Evolutionary conservation across 2,113 vertebrate genomes (phyloP), one percentile per base, ranked within the genome.

Genomic region (Athene cunicularia): DNA sequence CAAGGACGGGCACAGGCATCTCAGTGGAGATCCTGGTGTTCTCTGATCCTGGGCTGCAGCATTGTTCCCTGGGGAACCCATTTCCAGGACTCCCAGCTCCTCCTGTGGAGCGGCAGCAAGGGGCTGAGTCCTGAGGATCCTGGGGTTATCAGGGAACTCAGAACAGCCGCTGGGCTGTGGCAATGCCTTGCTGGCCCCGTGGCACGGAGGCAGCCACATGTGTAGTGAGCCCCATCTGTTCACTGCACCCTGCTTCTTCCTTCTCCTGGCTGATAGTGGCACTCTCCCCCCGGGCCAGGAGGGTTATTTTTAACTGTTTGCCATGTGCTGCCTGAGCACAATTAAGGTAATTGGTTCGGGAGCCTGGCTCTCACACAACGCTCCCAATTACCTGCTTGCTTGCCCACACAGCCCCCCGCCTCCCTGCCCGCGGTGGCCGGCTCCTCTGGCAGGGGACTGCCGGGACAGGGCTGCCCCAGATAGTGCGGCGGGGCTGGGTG

Each of bases 311-410:
- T 98, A 98, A 97, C 93, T 81, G 66, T 94, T 96, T 86, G 95
- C 96, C 96, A 88, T 97, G 96, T 97, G 97, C 95, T 91, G 86
- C 82, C 91, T 92, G 95, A 97, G 96, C 95, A 94, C 96, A 97
- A 97, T 98, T 97, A 97, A 96, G 94, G 93, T 97, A 97, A 98
- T 98, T 98, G 97, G 97, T 98, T 97, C 96, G 97, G 96, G 96
- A 97, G 91, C 96, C 96, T 94, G 87, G 94, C 94, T 97, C 84
- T 97, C 95, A 91, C 91, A 93, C 28, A 82, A 82, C 15, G 93
- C 97, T 97, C 94, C 91, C 95, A 96, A 96, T 95, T 97, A 92
- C 96, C 79, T 94, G 86, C 93, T 84, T 68, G 95, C 92, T 50
- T 81, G 93, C 94, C 90, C 59, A 4, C 27, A 32, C 19, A 3